Conservation (phyloP, 2,113 vertebrate genomes). For the Dasyurus viverrinus region DNA sequence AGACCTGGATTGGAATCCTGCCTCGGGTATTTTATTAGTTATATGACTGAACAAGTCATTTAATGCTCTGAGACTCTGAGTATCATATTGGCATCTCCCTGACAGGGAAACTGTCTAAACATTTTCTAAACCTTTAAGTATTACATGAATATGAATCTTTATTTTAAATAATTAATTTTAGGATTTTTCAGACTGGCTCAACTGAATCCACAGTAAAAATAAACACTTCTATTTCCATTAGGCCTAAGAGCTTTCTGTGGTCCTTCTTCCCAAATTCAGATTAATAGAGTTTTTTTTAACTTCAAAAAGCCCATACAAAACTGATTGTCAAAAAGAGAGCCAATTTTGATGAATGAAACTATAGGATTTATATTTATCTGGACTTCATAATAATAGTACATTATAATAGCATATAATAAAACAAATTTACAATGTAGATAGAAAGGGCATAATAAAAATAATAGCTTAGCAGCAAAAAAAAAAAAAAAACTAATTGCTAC, state of each 20-base stretch:
- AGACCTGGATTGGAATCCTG: neutral
- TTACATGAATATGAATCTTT: neutral
- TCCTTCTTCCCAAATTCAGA: neutral
- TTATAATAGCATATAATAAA: neutral
- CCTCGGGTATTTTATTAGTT: neutral
- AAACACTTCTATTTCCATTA: neutral
- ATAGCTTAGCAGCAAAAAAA: neutral
- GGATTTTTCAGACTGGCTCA: neutral
- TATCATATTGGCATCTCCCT: neutral
- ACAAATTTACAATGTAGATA: neutral
- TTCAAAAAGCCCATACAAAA: neutral
- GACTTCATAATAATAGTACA: neutral
- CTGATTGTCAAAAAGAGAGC: neutral
- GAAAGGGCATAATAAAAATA: conserved; percentile 11
- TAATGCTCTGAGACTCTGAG: neutral
- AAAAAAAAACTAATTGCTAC: neutral
- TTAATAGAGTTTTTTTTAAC: neutral
- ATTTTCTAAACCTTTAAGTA: neutral
- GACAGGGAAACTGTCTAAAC: too few relatives aligned
- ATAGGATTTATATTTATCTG: neutral
- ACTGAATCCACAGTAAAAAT: neutral
- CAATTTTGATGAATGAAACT: neutral
- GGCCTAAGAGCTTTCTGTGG: neutral
- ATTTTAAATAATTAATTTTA: neutral
- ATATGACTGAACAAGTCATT: neutral